Base-by-base conservation (phyloP, 2,888 invertebrate genomes). In the Dicyrtoma fusca region DNA sequence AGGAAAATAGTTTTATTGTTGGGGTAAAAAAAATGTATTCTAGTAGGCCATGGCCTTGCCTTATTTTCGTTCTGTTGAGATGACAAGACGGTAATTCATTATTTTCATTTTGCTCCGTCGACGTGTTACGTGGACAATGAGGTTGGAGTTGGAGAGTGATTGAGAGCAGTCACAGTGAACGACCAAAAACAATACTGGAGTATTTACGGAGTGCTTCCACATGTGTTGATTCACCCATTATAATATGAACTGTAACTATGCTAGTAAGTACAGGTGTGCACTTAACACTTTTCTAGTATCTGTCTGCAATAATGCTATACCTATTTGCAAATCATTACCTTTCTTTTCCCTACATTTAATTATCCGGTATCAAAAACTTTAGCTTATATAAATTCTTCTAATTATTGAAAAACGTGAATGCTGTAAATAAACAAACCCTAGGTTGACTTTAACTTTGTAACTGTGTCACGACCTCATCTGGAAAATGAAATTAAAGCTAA, bases 41-140 rank as follows among this genome's bases (percentile, higher is more conserved):
- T 45, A 71, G 63, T 71, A 71, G 71, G 71, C 63, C 71, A 55
- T 63, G 63, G 26, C 71, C 71, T 71, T 71, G 71, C 49, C 26
- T 63, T 69, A 49, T 45, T 49, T 49, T 47, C 14, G 2, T 49
- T 23, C 14, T 49, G 23, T 23, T n/a, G 26, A 25, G 25, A 49
- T 64, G 49, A 64, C 25, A 25, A 64, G 47, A 49, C 49, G 45
- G 8, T 26, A 64, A 49, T 21, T 45, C 47, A 47, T 55, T 59
- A 34, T 61, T 61, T 61, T 53, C 17, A 53, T 53, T 53, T 17
- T n/a, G 14, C 21, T 63, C 23, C 14, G 21, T 62, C 19, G n/a
- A 47, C 42, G 66, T 61, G 61, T 61, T 44, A 17, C 42, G 42
- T 42, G 42, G 34, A 66, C 53, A 53, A 66, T 61, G n/a, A 42